phyloP scores from a whole-genome alignment of 2,113 vertebrate genomes.

The Cairina moschata region DNA sequence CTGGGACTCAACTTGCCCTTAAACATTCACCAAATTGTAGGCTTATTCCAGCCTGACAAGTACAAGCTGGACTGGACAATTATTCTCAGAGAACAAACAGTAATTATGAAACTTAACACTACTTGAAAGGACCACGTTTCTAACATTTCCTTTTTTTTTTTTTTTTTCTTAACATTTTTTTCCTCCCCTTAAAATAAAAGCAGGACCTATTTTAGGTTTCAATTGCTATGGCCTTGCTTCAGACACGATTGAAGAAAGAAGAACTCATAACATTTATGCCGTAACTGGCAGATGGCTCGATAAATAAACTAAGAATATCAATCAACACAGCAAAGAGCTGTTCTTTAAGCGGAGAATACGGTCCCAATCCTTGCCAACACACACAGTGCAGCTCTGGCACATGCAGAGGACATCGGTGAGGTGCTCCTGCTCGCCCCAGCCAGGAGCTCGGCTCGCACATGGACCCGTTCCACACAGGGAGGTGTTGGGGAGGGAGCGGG shows the following conservation, averaged over 20 bases:
- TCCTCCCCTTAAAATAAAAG: not conserved
- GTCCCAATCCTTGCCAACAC: not conserved
- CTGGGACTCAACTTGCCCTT: not conserved
- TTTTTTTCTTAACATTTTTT: not conserved
- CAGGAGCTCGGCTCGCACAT: not conserved
- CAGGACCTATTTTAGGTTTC: not conserved
- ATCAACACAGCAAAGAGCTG: not conserved
- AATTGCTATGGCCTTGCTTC: not conserved
- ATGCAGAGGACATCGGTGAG: not conserved
- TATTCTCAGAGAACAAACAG: conserved; percentile 24
- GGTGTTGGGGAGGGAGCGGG: too few species aligned
- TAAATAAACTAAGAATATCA: conserved; percentile 18
- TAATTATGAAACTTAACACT: conserved; percentile 9
- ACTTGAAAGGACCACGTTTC: not conserved
- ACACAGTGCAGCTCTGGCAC: not conserved
- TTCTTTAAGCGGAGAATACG: not conserved
- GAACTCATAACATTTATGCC: not conserved
- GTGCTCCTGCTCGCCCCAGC: not conserved
- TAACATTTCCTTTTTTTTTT: not conserved
- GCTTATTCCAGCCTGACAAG: not conserved
- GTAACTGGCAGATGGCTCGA: not conserved
- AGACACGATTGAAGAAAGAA: not conserved
- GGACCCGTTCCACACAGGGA: too few species aligned
- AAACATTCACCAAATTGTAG: not conserved
- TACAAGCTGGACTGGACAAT: not conserved